Evolutionary conservation across 2,113 vertebrate genomes (phyloP), one percentile per base, ranked within the genome.

Genomic region (Triplophysa tibetana): DNA sequence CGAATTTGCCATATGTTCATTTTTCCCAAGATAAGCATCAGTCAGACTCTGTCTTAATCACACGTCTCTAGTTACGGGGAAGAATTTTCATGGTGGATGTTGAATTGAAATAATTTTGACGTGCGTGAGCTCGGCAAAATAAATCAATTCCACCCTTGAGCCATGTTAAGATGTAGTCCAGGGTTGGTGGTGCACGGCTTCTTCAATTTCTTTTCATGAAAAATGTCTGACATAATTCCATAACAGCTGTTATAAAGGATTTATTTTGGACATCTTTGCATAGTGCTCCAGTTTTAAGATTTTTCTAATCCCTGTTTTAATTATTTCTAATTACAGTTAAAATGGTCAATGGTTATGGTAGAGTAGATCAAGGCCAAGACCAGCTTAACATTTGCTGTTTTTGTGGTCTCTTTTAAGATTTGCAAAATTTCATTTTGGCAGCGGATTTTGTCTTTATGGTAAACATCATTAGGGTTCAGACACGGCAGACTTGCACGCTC

Each of bases 261-360:
- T 81, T 81, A 68, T 64, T 52, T 77, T 70, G 70, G 78, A 60
- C 69, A 38, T 58, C 64, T 43, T 56, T 60, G 62, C 58, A 66
- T 70, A 56, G 62, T 52, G 54, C 63, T 66, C 54, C 70, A 45
- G 66, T 80, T 66, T 79, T 77, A 83, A 75, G 29, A 79, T 48
- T 74, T 52, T 63, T 41, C 67, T 63, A 77, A 81, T 70, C 81
- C 77, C 45, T 29, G 66, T 78, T 33, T 79, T 84, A 80, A 85
- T 85, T 81, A 85, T 81, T 80, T 81, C 67, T 79, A 81, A 88
- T 84, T 83, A 81, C 76, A 33, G 70, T 41, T 73, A 77, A 84
- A 85, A 72, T 84, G 86, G 78, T 76, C 75, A 83, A 56, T 80
- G 43, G 61, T 54, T 67, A 68, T 67, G 67, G 78, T 69, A 70